A percentile compares a stretch with the other conserved stretches of the same genome.
Evolutionary conservation across 2,113 vertebrate species (phyloP).

Genomic region (Chlamydotis undulata): DNA sequence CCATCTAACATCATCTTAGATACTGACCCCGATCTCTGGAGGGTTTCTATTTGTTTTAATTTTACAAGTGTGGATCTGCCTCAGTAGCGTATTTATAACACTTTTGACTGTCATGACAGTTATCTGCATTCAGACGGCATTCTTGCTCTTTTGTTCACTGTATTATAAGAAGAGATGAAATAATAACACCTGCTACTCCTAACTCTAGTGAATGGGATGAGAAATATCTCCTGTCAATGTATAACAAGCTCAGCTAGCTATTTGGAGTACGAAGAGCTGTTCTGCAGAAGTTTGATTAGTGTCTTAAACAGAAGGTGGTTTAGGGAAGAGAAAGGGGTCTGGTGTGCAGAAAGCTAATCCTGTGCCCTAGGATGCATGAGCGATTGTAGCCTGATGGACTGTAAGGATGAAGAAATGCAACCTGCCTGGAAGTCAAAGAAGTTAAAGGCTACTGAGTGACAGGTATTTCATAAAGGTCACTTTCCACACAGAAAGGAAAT

Average conservation of each 20-base stretch:
- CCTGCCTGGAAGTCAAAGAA: neutral
- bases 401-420: neutral
- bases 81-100: neutral
- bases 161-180: neutral
- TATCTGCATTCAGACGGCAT: neutral
- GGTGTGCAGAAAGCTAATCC: neutral
- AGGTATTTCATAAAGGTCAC: neutral
- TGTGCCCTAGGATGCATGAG: neutral
- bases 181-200: neutral
- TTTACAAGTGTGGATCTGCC: neutral
- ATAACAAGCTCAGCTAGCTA: neutral
- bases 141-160: neutral
- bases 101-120: neutral
- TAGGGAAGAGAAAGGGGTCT: neutral
- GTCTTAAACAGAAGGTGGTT: neutral
- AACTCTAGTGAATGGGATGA: neutral
- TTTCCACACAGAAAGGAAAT: neutral
- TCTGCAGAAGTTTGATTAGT: neutral
- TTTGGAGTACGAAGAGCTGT: neutral
- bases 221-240: neutral
- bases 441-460: neutral
- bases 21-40: neutral
- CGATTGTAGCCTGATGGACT: neutral
- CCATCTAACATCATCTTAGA: neutral
- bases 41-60: conserved; percentile 4